These are phyloP conservation scores for Aplodontia rufa DNA, from an alignment of 2,113 vertebrate species.

Conservation along the genomic window DNA sequence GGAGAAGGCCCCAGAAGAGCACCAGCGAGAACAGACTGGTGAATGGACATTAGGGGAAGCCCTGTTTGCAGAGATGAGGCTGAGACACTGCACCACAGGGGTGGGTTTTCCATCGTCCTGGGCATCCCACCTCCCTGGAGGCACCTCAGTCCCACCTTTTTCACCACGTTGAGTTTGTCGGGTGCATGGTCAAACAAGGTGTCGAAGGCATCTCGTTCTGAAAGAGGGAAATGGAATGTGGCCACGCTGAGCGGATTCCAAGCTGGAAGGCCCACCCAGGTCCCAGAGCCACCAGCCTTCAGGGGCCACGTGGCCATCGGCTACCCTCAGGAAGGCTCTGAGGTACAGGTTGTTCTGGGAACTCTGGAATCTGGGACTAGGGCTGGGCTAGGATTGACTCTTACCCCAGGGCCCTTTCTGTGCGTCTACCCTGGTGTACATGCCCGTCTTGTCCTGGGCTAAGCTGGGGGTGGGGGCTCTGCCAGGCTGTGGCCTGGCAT, in stretches of 20 bases:
- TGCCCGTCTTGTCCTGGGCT: background rate
- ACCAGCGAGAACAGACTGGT: background rate
- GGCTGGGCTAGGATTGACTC: background rate
- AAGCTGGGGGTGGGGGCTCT: background rate
- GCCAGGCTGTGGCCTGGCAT: background rate
- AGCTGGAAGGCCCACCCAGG: background rate
- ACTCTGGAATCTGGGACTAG: background rate
- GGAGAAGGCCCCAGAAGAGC: background rate
- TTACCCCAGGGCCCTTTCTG: background rate
- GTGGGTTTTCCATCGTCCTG: background rate
- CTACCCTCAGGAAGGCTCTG: background rate
- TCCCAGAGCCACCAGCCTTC: background rate
- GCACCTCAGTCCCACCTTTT: slow-evolving; percentile 90
- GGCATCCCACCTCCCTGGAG: background rate
- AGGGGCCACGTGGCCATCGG: background rate
- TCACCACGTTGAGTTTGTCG: slow-evolving; percentile 98
- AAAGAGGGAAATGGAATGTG: slow-evolving; percentile 55
- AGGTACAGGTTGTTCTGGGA: background rate
- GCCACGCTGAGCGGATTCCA: too few relatives aligned
- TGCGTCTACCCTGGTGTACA: background rate
- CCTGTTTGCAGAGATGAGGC: background rate
- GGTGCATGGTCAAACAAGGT: slow-evolving; percentile 98
- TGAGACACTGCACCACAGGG: background rate
- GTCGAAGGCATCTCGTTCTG: slow-evolving; percentile 98
- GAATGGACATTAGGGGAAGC: too few relatives aligned